A percentile compares a stretch with the other conserved stretches of the same genome.
Evolutionary conservation across 2,113 vertebrate genomes (phyloP).

Genomic region (Halcyon malimbica): DNA sequence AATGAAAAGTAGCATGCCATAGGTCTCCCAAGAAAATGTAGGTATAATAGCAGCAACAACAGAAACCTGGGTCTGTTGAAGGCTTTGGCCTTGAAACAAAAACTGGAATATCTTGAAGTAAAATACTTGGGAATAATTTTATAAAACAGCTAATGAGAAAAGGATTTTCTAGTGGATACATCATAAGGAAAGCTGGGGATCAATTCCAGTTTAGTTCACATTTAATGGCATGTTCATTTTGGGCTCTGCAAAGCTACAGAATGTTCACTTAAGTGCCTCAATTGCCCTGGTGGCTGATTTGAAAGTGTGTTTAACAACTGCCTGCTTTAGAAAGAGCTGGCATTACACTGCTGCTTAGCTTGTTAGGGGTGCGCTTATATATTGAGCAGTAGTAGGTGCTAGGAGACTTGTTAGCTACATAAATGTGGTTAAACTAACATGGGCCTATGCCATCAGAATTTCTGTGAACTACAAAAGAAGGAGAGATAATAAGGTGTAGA

Average conservation of each 20-base stretch:
- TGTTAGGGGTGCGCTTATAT: not conserved
- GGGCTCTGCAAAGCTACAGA: not conserved
- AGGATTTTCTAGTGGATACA: not conserved
- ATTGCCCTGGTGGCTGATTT: not conserved
- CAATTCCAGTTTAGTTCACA: not conserved
- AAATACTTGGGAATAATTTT: not conserved
- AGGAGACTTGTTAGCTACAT: not conserved
- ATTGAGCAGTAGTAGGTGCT: not conserved
- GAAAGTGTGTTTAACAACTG: not conserved
- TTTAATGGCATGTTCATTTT: not conserved
- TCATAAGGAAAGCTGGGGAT: not conserved
- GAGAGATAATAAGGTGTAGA: not conserved
- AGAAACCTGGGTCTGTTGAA: not conserved
- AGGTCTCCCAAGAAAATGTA: not conserved
- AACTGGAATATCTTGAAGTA: not conserved
- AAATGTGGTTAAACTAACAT: not conserved
- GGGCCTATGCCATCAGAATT: not conserved
- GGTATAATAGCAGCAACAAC: not conserved
- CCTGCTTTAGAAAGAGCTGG: not conserved
- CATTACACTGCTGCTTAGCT: not conserved
- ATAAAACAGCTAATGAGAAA: not conserved
- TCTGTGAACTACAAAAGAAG: not conserved
- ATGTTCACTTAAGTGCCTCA: too few species aligned
- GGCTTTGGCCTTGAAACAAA: not conserved
- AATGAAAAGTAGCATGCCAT: not conserved